Evolutionary conservation across 2,888 invertebrate genomes (phyloP).

Genomic region (Hofmannophila pseudospretella): DNA sequence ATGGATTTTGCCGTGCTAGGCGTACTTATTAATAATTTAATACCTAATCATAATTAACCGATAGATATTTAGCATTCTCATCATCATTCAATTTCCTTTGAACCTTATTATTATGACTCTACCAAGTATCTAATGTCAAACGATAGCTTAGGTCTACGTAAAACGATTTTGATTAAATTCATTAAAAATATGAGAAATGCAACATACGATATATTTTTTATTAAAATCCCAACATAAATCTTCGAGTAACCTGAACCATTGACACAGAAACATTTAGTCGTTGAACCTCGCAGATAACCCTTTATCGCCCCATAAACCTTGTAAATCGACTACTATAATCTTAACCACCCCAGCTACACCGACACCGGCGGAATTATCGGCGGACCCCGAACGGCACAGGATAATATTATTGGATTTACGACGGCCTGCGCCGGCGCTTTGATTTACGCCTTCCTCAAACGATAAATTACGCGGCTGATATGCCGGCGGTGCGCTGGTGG

Average conservation of each 20-base stretch:
- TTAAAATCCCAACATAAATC: too few species aligned
- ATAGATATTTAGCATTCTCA: too few species aligned
- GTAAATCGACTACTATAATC: constrained; percentile 19
- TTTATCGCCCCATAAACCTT: constrained; percentile 18
- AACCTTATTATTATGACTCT: too few species aligned
- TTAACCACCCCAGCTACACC: constrained; percentile 15
- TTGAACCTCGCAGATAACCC: constrained; percentile 11
- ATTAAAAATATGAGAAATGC: too few species aligned
- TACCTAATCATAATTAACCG: too few species aligned
- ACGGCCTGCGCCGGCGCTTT: constrained; percentile 58
- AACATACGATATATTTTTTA: too few species aligned
- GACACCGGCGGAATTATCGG: constrained; percentile 43
- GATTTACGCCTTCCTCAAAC: constrained; percentile 70
- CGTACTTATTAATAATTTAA: too few species aligned
- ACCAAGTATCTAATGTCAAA: too few species aligned
- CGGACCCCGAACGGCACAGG: constrained; percentile 41
- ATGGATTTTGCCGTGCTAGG: too few species aligned
- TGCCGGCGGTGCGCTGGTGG: constrained; percentile 1
- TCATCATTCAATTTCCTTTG: too few species aligned
- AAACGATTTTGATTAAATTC: too few species aligned
- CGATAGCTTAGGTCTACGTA: too few species aligned
- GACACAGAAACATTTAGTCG: constrained; percentile 1
- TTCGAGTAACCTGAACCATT: background rate
- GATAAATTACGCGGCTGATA: constrained; percentile 47
- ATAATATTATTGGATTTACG: constrained; percentile 73